These are phyloP conservation scores for Deilephila elpenor DNA, from an alignment of 2,888 invertebrate species.

Conservation along the genomic window DNA sequence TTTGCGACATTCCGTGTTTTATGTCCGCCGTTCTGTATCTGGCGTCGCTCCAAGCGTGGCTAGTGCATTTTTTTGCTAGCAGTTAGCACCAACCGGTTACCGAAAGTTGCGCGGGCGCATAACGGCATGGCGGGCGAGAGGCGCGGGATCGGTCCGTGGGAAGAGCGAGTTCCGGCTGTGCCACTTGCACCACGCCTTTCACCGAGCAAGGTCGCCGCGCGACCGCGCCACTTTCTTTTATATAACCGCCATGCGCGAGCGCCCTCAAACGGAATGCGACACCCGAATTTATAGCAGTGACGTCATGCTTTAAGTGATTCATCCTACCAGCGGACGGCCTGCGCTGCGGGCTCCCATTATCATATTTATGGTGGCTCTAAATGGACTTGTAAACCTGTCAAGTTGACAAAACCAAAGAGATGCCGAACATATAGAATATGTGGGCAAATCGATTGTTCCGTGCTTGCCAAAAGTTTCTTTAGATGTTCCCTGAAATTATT, in stretches of 20 bases:
- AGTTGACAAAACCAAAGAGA: conserved; percentile 11
- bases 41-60: conserved; percentile 57
- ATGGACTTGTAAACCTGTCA: conserved; percentile 26
- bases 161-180: conserved; percentile 82
- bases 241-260: conserved; percentile 67
- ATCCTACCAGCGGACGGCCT: conserved; percentile 53
- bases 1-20: conserved; percentile 56
- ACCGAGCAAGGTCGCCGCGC: conserved; percentile 81
- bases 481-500: not conserved
- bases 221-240: conserved; percentile 84
- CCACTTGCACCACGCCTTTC: conserved; percentile 81
- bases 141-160: conserved; percentile 74
- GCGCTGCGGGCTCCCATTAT: conserved; percentile 40
- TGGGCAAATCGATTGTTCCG: not conserved
- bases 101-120: conserved; percentile 66
- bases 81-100: conserved; percentile 66
- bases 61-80: conserved; percentile 65
- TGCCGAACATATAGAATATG: not conserved
- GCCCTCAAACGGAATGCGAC: conserved; percentile 71
- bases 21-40: conserved; percentile 53
- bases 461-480: not conserved
- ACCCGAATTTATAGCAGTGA: conserved; percentile 79
- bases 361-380: conserved; percentile 23
- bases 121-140: conserved; percentile 60
- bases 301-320: conserved; percentile 75